Conservation (phyloP, 1,140 invertebrate species). For the Asbolus verrucosus region DNA sequence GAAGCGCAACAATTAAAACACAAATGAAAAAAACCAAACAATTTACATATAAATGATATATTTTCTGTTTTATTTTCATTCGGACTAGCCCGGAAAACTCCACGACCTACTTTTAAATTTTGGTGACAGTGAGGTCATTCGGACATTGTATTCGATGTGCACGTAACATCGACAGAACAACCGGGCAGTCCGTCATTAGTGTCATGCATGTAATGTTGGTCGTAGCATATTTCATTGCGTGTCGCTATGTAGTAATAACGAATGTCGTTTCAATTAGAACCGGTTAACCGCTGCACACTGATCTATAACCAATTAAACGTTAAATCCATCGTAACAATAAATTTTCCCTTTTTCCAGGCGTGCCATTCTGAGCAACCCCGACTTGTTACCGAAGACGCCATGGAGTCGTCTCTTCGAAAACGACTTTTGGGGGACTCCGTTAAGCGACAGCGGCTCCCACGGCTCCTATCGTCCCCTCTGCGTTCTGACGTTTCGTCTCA, state of each 20-base stretch:
- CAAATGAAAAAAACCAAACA: background rate
- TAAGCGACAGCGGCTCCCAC: constrained; percentile 87
- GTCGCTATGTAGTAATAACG: constrained; percentile 47
- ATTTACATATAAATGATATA: background rate
- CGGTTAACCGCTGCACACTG: constrained; percentile 34
- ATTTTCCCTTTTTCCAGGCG: constrained; percentile 75
- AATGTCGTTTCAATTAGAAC: constrained; percentile 53
- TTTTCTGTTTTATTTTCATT: background rate
- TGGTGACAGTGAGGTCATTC: constrained; percentile 29
- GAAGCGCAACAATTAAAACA: background rate
- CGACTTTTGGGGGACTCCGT: constrained; percentile 94
- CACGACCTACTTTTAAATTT: too few species aligned
- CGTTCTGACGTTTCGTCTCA: constrained; percentile 92
- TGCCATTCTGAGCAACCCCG: constrained; percentile 89
- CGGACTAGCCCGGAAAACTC: too few species aligned
- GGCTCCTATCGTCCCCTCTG: constrained; percentile 94
- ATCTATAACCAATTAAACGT: constrained; percentile 19
- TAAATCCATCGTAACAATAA: background rate
- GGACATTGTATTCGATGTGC: constrained; percentile 30
- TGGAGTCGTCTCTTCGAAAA: constrained; percentile 81
- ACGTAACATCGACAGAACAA: constrained; percentile 33
- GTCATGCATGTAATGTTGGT: constrained; percentile 28
- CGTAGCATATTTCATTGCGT: constrained; percentile 51
- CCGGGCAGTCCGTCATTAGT: constrained; percentile 32
- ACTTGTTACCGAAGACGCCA: constrained; percentile 81